Conservation (phyloP, 2,888 invertebrate genomes). For the Lasioglossum figueresi region DNA sequence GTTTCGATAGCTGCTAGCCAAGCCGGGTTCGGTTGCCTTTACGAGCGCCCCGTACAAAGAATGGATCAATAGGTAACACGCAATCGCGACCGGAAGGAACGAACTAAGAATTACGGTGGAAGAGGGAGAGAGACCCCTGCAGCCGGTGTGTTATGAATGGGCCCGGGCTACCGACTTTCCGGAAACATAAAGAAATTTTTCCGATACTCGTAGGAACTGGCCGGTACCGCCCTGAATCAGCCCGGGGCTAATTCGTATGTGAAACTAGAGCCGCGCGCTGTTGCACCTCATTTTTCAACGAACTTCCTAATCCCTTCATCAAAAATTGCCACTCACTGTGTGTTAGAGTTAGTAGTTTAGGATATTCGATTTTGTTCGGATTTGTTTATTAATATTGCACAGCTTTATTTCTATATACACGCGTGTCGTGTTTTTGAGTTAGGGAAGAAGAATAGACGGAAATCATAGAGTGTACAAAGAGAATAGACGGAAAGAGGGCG, state of each 20-base stretch:
- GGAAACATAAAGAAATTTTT: constrained; percentile 8
- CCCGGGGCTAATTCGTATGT: constrained; percentile 53
- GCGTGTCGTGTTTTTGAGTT: no score
- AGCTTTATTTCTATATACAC: no score
- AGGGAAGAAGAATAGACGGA: no score
- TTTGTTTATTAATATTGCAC: no score
- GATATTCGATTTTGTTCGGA: no score
- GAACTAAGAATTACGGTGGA: constrained; percentile 29
- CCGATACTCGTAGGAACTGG: background rate
- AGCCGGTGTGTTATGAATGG: constrained; percentile 62
- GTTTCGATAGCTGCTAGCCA: constrained; percentile 16
- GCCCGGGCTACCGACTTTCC: constrained; percentile 2
- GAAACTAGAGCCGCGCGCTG: constrained; percentile 71
- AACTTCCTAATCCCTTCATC: background rate
- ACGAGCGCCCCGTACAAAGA: constrained; percentile 29
- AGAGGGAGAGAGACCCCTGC: constrained; percentile 20
- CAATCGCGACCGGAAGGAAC: constrained; percentile 28
- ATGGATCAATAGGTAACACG: constrained; percentile 33
- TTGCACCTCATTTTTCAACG: background rate
- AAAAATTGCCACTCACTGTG: background rate
- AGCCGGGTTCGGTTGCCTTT: background rate
- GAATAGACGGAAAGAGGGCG: no score
- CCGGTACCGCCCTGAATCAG: background rate
- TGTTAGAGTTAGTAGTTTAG: no score
- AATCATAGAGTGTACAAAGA: no score